Conservation (phyloP, 2,113 vertebrate genomes). For the Urocynchramus pylzowi region DNA sequence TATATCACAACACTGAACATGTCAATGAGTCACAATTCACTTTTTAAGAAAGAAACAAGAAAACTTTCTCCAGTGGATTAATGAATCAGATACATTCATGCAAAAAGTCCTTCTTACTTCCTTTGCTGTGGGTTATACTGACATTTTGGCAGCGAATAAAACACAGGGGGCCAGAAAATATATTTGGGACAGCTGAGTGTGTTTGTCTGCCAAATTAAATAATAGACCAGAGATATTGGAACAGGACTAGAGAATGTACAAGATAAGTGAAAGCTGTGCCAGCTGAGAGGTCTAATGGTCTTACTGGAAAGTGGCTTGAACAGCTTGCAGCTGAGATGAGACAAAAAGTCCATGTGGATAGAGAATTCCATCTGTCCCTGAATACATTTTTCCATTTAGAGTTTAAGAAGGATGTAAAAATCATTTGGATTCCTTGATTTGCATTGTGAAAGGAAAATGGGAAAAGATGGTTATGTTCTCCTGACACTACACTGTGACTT, state of each 20-base stretch:
- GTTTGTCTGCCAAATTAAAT: slow-evolving; percentile 61
- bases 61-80: not conserved
- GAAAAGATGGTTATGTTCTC: not conserved
- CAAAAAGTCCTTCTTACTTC: slow-evolving; percentile 5
- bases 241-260: slow-evolving; percentile 18
- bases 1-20: not conserved
- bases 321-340: slow-evolving; percentile 56
- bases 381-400: not conserved
- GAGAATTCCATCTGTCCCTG: slow-evolving; percentile 22
- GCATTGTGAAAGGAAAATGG: not conserved
- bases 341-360: slow-evolving; percentile 30
- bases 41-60: not conserved
- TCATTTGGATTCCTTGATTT: not conserved
- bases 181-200: slow-evolving; percentile 21
- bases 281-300: slow-evolving; percentile 34
- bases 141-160: slow-evolving; percentile 30
- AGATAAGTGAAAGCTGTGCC: slow-evolving; percentile 25
- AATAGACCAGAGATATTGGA: slow-evolving; percentile 45
- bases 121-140: not conserved
- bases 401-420: slow-evolving; percentile 1
- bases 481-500: not conserved
- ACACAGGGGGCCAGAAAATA: slow-evolving; percentile 9
- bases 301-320: slow-evolving; percentile 51
- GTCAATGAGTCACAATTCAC: not conserved
- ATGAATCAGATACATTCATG: slow-evolving; percentile 19